Conservation (phyloP, 1,140 invertebrate species). For the Ips typographus region DNA sequence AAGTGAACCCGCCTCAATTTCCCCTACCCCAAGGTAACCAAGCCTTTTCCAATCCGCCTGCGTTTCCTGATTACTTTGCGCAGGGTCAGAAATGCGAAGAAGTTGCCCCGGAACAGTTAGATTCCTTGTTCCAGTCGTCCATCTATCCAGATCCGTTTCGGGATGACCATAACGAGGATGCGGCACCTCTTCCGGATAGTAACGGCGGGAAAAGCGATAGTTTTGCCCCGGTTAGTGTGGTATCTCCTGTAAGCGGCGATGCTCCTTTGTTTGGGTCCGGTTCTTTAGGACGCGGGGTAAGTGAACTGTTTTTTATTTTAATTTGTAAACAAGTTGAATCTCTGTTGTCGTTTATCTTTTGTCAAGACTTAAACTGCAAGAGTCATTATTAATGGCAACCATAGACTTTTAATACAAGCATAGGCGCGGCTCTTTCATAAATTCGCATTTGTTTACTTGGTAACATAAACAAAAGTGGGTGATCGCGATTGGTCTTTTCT, state of each 20-base stretch:
- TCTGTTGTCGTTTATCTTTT: too few relatives aligned
- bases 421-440: too few relatives aligned
- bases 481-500: too few relatives aligned
- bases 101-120: conserved; percentile 37
- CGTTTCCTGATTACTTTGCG: conserved; percentile 34
- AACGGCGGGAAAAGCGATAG: conserved; percentile 34
- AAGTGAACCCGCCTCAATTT: conserved; percentile 45
- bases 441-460: too few relatives aligned
- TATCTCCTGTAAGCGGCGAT: conserved; percentile 41
- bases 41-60: conserved; percentile 37
- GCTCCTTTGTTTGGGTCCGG: conserved; percentile 42
- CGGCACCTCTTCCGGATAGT: conserved; percentile 27
- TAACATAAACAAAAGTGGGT: too few relatives aligned
- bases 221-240: conserved; percentile 31
- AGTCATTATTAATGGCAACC: too few relatives aligned
- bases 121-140: conserved; percentile 53
- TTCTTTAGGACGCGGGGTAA: conserved; percentile 26
- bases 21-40: conserved; percentile 48
- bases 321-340: too few relatives aligned
- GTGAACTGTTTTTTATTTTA: neutral
- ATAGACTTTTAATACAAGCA: too few relatives aligned
- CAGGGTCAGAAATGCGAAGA: conserved; percentile 24
- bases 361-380: too few relatives aligned
- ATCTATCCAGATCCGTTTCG: conserved; percentile 64
- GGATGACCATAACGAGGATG: conserved; percentile 52